A percentile compares a stretch with the other conserved stretches of the same genome.
phyloP scores from a whole-genome alignment of 2,113 vertebrate species.

The Salvelinus namaycush region DNA sequence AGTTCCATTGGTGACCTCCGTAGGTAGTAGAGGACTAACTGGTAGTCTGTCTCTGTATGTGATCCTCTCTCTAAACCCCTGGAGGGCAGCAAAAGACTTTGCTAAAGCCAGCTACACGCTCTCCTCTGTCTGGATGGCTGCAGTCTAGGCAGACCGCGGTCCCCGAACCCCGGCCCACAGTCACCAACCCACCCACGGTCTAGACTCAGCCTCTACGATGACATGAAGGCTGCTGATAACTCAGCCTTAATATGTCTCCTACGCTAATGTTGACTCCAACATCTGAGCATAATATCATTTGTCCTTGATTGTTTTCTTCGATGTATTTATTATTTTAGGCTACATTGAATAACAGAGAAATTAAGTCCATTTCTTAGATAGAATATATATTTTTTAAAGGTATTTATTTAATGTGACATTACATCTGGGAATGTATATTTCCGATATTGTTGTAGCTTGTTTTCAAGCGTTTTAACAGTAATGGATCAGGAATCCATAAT shows the following conservation, averaged over 20 bases:
- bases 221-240: constrained; percentile 5
- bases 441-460: no score
- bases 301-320: no score
- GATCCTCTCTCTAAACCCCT: constrained; percentile 43
- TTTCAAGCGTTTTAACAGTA: no score
- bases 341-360: not conserved
- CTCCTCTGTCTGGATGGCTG: constrained; percentile 8
- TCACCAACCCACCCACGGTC: constrained; percentile 13
- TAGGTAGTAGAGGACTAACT: no score
- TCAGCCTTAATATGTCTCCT: constrained; percentile 6
- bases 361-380: not conserved
- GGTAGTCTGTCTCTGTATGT: not conserved
- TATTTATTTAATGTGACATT: no score
- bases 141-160: constrained; percentile 25
- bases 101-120: constrained; percentile 12
- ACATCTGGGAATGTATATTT: no score
- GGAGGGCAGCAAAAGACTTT: constrained; percentile 75
- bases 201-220: constrained; percentile 24
- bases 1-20: no score
- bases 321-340: not conserved
- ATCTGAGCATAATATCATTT: not conserved
- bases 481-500: no score
- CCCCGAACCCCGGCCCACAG: constrained; percentile 26
- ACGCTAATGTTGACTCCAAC: not conserved
- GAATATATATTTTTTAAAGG: no score